These are phyloP conservation scores for Chironomus riparius DNA, from an alignment of 2,888 invertebrate species.

Conservation along the genomic window DNA sequence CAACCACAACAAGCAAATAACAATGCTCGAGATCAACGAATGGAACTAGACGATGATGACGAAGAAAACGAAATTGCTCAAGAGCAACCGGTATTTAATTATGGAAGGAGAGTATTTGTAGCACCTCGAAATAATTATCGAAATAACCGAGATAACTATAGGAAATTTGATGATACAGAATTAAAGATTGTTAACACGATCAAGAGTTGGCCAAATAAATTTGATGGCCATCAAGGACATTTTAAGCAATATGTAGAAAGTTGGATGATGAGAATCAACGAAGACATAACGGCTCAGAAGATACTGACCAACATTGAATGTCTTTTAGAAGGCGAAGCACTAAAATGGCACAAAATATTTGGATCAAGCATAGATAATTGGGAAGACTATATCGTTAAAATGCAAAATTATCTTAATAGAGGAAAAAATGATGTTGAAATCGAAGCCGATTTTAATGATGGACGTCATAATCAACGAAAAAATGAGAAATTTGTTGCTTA, in stretches of 20 bases:
- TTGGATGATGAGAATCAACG: neutral
- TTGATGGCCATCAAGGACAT: neutral
- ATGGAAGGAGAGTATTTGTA: too few species aligned
- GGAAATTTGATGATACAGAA: neutral
- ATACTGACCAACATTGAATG: neutral
- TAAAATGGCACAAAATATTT: neutral
- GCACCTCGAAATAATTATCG: too few species aligned
- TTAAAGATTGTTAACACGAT: neutral
- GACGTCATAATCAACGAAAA: neutral
- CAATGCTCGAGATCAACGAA: too few species aligned
- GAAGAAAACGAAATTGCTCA: too few species aligned
- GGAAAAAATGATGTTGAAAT: neutral
- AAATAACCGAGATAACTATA: too few species aligned
- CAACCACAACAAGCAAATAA: too few species aligned
- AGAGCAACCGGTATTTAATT: too few species aligned
- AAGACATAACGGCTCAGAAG: neutral
- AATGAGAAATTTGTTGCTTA: neutral
- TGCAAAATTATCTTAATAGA: neutral
- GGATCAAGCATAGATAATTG: neutral
- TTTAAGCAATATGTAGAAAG: neutral
- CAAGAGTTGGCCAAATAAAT: neutral
- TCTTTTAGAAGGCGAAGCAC: neutral
- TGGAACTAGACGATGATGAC: too few species aligned
- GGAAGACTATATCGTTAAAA: neutral
- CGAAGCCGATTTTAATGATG: neutral